A percentile compares a stretch with the other conserved stretches of the same genome.
Evolutionary conservation across 2,888 invertebrate genomes (phyloP).

Genomic region (Portevinia maculata): DNA sequence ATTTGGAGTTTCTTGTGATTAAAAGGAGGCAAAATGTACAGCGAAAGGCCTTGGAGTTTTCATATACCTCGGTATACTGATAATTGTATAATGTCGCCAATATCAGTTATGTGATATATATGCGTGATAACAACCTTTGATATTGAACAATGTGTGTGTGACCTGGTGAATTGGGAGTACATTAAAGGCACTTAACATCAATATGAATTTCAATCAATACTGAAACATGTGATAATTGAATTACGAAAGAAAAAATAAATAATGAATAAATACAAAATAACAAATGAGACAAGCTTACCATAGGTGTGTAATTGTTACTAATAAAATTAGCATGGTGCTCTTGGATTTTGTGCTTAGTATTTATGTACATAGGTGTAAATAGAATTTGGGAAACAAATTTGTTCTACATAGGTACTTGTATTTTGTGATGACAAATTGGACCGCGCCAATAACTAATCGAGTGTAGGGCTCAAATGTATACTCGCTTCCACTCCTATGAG

Average conservation of each 20-base stretch:
- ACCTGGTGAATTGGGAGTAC: conserved; percentile 3
- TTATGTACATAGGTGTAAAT: background rate
- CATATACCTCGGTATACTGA: conserved; percentile 37
- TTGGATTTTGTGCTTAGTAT: conserved; percentile 11
- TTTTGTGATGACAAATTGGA: too few relatives aligned
- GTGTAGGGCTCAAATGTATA: too few relatives aligned
- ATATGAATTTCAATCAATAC: conserved; percentile 48
- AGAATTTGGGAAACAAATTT: too few relatives aligned
- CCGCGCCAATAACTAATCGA: too few relatives aligned
- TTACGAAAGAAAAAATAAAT: background rate
- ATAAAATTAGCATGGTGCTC: background rate
- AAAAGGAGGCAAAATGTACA: conserved; percentile 9
- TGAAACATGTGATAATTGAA: conserved; percentile 54
- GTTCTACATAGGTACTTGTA: too few relatives aligned
- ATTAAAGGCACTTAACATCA: conserved; percentile 35
- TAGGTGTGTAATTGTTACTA: conserved; percentile 17
- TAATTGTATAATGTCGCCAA: conserved; percentile 56
- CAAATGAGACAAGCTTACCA: conserved; percentile 7
- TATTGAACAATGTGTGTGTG: conserved; percentile 17
- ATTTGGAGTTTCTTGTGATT: conserved; percentile 16
- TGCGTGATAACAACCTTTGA: conserved; percentile 51
- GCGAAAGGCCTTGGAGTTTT: conserved; percentile 15
- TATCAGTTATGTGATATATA: conserved; percentile 53
- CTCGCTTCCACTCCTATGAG: too few relatives aligned
- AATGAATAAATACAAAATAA: conserved; percentile 11